Evolutionary conservation across 2,888 invertebrate species (phyloP).

Genomic region (Phorcus lineatus): DNA sequence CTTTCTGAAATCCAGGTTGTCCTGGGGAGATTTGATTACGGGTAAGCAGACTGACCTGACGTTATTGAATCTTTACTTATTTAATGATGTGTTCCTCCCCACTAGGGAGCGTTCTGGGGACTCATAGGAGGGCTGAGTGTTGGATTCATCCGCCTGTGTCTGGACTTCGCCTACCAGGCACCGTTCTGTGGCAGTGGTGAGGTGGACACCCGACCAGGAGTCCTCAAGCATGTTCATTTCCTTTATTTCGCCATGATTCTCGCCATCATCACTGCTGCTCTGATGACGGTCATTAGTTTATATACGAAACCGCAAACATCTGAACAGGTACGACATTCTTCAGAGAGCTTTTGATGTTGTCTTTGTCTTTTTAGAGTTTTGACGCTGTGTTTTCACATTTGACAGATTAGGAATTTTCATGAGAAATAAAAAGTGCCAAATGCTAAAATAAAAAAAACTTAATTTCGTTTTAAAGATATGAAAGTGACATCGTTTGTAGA

Average conservation of each 20-base stretch:
- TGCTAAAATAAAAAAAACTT: no score
- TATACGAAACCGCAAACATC: constrained; percentile 44
- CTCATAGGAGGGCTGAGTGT: constrained; percentile 77
- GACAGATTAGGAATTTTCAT: no score
- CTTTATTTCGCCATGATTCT: constrained; percentile 66
- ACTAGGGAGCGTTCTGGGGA: constrained; percentile 79
- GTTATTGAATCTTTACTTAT: no score
- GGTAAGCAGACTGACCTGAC: no score
- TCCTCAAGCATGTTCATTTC: constrained; percentile 63
- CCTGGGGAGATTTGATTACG: no score
- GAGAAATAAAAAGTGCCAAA: no score
- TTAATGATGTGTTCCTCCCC: not conserved
- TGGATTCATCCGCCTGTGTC: constrained; percentile 76
- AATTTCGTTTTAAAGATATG: no score
- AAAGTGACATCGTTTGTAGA: no score
- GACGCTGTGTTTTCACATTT: no score
- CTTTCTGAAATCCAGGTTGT: no score
- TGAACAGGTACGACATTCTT: constrained; percentile 41
- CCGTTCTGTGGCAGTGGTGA: constrained; percentile 75
- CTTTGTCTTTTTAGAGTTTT: no score
- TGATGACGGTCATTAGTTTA: constrained; percentile 53
- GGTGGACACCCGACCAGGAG: constrained; percentile 46
- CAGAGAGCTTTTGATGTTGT: no score
- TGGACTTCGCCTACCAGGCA: constrained; percentile 76
- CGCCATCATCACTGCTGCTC: constrained; percentile 47